A percentile compares a stretch with the other conserved stretches of the same genome.
Evolutionary conservation across 2,888 invertebrate genomes (phyloP).

Genomic region (Cephonodes hylas): DNA sequence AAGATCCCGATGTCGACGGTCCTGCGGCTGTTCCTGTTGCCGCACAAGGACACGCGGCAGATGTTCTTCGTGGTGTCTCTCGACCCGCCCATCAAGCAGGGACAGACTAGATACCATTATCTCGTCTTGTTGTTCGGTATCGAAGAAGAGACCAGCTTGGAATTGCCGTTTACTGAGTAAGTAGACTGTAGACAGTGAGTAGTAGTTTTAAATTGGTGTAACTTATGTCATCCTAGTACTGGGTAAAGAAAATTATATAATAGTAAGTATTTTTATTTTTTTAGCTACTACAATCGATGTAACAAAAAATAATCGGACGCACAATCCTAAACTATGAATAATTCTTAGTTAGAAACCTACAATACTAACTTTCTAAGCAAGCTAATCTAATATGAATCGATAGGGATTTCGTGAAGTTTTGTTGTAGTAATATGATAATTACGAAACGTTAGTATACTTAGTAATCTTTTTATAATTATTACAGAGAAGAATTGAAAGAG

Average conservation of each 20-base stretch:
- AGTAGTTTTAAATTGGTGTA: background rate
- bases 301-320: too few relatives aligned
- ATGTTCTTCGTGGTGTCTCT: conserved; percentile 99
- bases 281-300: too few relatives aligned
- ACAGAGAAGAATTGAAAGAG: conserved; percentile 92
- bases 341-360: too few relatives aligned
- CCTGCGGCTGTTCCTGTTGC: conserved; percentile 94
- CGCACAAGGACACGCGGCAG: conserved; percentile 98
- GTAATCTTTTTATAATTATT: background rate
- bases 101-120: conserved; percentile 98
- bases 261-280: too few relatives aligned
- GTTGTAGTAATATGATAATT: too few relatives aligned
- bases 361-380: too few relatives aligned
- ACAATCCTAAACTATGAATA: too few relatives aligned
- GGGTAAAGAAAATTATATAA: background rate
- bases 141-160: conserved; percentile 95
- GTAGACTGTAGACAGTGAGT: conserved; percentile 56
- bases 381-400: too few relatives aligned
- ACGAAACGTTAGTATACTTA: too few relatives aligned
- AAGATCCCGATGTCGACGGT: conserved; percentile 99
- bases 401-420: too few relatives aligned
- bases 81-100: conserved; percentile 99
- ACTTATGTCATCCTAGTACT: background rate
- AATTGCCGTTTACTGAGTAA: conserved; percentile 95
- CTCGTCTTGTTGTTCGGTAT: conserved; percentile 96